These are phyloP conservation scores for Corvus cornix DNA, from an alignment of 2,113 vertebrate genomes.

Conservation along the genomic window DNA sequence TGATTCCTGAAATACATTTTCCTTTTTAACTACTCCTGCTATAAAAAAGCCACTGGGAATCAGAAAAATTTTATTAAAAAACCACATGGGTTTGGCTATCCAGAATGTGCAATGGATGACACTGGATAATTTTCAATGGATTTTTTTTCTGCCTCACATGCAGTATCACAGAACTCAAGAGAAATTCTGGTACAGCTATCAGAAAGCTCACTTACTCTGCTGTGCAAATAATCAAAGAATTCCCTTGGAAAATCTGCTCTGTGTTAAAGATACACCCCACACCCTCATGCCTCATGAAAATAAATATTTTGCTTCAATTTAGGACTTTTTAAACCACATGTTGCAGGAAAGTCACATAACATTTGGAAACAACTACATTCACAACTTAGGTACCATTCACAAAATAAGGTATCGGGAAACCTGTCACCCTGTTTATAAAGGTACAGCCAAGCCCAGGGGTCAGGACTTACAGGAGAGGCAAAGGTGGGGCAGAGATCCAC, in stretches of 20 bases:
- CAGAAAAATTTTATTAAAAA: background rate
- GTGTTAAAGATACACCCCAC: background rate
- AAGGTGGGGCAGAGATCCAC: background rate
- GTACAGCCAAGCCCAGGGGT: background rate
- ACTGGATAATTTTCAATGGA: background rate
- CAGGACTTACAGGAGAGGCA: background rate
- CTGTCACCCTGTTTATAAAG: background rate
- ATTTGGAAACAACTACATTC: background rate
- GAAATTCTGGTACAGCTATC: background rate
- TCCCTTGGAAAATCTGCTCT: background rate
- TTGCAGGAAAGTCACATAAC: background rate
- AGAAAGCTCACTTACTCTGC: background rate
- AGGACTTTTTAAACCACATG: background rate
- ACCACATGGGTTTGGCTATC: accelerated
- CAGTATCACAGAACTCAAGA: background rate
- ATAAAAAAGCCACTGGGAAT: background rate
- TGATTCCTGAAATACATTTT: background rate
- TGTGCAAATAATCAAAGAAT: background rate
- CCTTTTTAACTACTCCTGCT: background rate
- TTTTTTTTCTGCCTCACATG: background rate
- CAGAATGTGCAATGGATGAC: background rate
- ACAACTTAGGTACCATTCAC: background rate
- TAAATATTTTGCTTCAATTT: background rate
- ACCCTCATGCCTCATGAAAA: background rate
- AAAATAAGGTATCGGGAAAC: background rate